Conservation (phyloP, 2,888 invertebrate genomes). For the Hemithea aestivaria region DNA sequence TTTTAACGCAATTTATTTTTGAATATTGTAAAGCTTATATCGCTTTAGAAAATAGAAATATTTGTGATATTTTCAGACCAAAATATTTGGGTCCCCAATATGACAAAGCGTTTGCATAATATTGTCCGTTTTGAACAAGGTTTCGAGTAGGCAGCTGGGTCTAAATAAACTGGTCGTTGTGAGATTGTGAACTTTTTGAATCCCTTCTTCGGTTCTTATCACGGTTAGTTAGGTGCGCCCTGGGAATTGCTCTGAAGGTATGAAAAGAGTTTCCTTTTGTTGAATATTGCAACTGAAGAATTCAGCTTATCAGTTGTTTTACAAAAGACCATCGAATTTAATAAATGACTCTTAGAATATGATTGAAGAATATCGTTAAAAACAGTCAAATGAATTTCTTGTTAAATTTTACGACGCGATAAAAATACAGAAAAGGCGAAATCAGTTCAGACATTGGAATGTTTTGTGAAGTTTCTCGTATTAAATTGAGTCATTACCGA, state of each 20-base stretch:
- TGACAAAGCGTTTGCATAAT: no score
- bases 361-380: slow-evolving; percentile 12
- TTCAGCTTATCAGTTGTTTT: slow-evolving; percentile 46
- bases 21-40: no score
- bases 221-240: slow-evolving; percentile 67
- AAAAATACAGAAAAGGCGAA: slow-evolving; percentile 16
- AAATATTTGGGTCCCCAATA: no score
- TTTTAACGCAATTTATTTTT: no score
- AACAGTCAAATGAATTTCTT: slow-evolving; percentile 11
- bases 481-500: slow-evolving; percentile 47
- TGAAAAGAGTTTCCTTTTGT: slow-evolving; percentile 57
- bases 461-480: slow-evolving; percentile 15
- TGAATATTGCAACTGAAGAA: slow-evolving; percentile 63
- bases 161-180: slow-evolving; percentile 43
- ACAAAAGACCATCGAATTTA: slow-evolving; percentile 31
- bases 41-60: no score
- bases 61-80: no score
- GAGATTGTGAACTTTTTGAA: slow-evolving; percentile 56
- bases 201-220: slow-evolving; percentile 59
- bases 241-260: slow-evolving; percentile 47
- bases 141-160: slow-evolving; percentile 20
- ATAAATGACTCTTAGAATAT: slow-evolving; percentile 34
- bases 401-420: slow-evolving; percentile 10
- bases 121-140: not conserved
- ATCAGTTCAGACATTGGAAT: slow-evolving; percentile 21